These are phyloP conservation scores for Sebastes trivittatus DNA, from an alignment of 2,797 vertebrate genomes.

Conservation along the genomic window DNA sequence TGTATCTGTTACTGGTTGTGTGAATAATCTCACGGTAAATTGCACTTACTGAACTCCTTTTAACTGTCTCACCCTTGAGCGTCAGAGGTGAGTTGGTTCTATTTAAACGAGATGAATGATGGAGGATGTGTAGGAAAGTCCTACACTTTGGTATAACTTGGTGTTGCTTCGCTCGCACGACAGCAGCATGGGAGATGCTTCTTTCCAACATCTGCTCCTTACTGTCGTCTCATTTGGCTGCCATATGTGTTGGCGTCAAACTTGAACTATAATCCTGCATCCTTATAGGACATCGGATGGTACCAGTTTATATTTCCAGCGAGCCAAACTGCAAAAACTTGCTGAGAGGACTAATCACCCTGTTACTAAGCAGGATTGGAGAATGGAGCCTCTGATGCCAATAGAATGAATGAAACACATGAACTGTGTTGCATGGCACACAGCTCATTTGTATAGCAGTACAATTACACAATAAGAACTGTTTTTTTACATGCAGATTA, in stretches of 20 bases:
- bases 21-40: constrained; percentile 51
- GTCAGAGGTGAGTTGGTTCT: constrained; percentile 8
- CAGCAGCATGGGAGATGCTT: background rate
- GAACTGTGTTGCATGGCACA: background rate
- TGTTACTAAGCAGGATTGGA: background rate
- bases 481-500: background rate
- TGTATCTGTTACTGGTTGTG: constrained; percentile 38
- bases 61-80: constrained; percentile 13
- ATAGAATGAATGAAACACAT: background rate
- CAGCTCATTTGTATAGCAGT: background rate
- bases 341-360: background rate
- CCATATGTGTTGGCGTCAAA: background rate
- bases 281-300: background rate
- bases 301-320: background rate
- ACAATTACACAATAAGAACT: background rate
- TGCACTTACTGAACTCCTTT: constrained; percentile 17
- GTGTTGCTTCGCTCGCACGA: background rate
- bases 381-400: background rate
- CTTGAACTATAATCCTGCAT: background rate
- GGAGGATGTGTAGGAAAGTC: background rate
- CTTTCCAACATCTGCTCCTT: background rate
- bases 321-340: background rate
- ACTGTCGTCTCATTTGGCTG: background rate
- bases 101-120: constrained; percentile 15
- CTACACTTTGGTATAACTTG: background rate